Evolutionary conservation across 2,797 vertebrate genomes (phyloP).

Genomic region (Oreortyx pictus): DNA sequence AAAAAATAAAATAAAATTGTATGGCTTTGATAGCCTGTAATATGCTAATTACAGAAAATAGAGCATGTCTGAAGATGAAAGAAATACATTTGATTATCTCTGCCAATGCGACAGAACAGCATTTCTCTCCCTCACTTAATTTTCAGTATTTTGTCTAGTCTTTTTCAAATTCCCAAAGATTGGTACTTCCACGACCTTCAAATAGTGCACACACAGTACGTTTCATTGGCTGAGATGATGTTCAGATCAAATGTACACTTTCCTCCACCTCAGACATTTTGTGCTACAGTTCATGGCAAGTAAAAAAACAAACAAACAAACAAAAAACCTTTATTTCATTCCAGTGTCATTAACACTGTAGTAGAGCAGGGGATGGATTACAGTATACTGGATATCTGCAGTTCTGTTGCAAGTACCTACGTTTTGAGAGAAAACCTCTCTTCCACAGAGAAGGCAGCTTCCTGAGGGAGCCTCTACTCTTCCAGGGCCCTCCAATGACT

Average conservation of each 20-base stretch:
- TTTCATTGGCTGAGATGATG: background rate
- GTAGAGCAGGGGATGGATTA: background rate
- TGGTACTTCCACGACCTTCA: background rate
- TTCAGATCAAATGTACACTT: background rate
- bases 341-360: background rate
- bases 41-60: constrained; percentile 5
- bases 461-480: background rate
- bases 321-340: background rate
- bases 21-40: background rate
- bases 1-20: background rate
- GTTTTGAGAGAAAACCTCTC: background rate
- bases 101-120: background rate
- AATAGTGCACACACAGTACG: background rate
- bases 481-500: background rate
- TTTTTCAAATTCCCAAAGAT: background rate
- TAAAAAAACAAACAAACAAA: background rate
- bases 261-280: background rate
- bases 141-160: background rate
- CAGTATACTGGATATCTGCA: background rate
- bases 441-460: background rate
- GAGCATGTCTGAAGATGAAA: background rate
- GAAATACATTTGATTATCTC: background rate
- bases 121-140: background rate
- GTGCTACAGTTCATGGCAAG: background rate
- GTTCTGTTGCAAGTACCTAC: rapidly evolving